phyloP scores from a whole-genome alignment of 1,140 invertebrate genomes.

The Papilio aristodemus region DNA sequence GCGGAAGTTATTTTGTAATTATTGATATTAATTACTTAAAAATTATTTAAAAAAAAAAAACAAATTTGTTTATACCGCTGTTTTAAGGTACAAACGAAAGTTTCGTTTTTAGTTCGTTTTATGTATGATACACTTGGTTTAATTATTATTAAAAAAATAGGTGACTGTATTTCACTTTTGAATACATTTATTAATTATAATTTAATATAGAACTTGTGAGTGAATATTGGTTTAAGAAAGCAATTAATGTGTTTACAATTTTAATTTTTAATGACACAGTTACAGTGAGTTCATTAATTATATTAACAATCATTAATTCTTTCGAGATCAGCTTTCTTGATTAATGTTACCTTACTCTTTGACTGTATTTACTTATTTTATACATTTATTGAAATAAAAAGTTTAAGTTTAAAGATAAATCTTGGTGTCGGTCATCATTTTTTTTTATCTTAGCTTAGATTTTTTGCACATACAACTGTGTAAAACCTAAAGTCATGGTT shows the following conservation, averaged over 20 bases:
- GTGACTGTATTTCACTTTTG: neutral
- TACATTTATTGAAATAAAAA: neutral
- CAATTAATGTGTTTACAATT: neutral
- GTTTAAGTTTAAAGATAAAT: too few relatives aligned
- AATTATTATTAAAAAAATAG: too few relatives aligned
- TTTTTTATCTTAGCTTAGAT: too few relatives aligned
- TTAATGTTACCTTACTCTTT: neutral
- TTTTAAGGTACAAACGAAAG: conserved; percentile 1
- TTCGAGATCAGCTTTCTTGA: conserved; percentile 6
- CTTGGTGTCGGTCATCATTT: too few relatives aligned
- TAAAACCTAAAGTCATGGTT: too few relatives aligned
- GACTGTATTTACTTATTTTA: neutral
- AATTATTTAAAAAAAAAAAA: conserved; percentile 24
- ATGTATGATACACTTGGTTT: too few relatives aligned
- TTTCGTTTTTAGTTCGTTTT: conserved; percentile 19
- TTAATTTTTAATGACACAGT: neutral
- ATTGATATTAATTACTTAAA: conserved; percentile 25
- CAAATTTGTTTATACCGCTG: conserved; percentile 19
- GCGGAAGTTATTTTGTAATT: conserved; percentile 34
- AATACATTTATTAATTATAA: too few relatives aligned
- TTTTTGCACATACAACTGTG: too few relatives aligned
- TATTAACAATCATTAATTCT: conserved; percentile 17
- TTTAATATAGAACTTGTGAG: too few relatives aligned
- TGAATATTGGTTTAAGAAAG: too few relatives aligned
- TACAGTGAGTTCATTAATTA: conserved; percentile 15